A percentile compares a stretch with the other conserved stretches of the same genome.
Conservation (phyloP, 2,113 vertebrate genomes). For the Periophthalmodon schlosseri region DNA sequence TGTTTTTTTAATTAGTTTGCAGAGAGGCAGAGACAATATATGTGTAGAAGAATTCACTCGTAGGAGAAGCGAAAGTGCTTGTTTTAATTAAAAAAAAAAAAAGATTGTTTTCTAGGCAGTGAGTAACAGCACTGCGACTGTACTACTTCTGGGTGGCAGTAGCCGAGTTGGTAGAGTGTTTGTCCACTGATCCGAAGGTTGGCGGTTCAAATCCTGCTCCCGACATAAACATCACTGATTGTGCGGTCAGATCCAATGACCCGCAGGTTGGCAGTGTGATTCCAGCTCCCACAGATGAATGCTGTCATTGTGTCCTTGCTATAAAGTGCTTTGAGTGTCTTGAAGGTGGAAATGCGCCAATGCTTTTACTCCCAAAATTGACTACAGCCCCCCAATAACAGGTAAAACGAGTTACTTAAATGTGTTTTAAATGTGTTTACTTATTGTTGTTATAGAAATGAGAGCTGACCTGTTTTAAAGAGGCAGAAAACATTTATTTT, state of each 20-base stretch:
- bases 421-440: not conserved
- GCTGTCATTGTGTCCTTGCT: too few species aligned
- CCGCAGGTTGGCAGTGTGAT: too few species aligned
- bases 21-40: constrained; percentile 39
- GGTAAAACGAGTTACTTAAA: not conserved
- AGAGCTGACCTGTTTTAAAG: not conserved
- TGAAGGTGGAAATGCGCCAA: too few species aligned
- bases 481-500: too few species aligned
- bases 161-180: too few species aligned
- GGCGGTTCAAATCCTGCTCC: too few species aligned
- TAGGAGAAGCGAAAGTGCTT: not conserved
- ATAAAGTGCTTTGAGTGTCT: too few species aligned
- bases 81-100: not conserved
- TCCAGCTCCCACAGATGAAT: too few species aligned
- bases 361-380: not conserved
- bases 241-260: too few species aligned
- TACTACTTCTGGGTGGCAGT: not conserved
- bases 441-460: not conserved
- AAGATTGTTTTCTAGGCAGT: too few species aligned
- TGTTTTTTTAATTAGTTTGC: constrained; percentile 53
- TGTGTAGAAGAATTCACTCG: not conserved
- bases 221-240: too few species aligned
- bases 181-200: too few species aligned
- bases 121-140: not conserved
- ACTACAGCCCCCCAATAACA: not conserved